Evolutionary conservation across 2,888 invertebrate species (phyloP), one percentile per base, ranked within the genome.

Genomic region (Drosophila suboccidentalis): DNA sequence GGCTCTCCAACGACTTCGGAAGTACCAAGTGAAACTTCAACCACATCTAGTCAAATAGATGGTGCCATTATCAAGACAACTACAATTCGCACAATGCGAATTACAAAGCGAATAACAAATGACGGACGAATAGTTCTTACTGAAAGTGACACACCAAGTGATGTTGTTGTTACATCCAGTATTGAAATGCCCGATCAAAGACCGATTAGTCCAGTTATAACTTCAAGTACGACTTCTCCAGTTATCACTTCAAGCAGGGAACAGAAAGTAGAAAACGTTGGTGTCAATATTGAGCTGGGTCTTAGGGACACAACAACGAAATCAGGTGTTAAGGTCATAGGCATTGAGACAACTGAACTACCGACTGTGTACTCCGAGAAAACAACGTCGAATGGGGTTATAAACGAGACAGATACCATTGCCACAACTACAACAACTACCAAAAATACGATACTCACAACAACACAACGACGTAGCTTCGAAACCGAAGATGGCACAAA

Each of bases 11-110:
- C 89, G 5, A 73, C 78, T 50, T 82, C 84, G 9, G 87, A 87
- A 64, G 36, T 74, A 32, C 87, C 75, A 5, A 90, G 87, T 61
- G 87, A 87, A 57, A 49, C 73, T 13, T 90, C 88, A 50, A 88
- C 86, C 2, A 77, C 83, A 65, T 87, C 89, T 41, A 87, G 90
- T 63, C 90, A 88, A 71, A 55, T 83, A 32, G 87, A 87, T 71
- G 91, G 91, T 36, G 87, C 91, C 19, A 88, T 92, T 38, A 90
- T 91, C 22, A 92, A 91, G 62, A 92, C 91, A 55, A 92, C 92
- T 26, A 92, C 92, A n/a, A 91, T 90, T 73, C 92, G 90, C 41
- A 92, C 91, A 17, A 92, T 92, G 86, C 85, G 83, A 26, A 91
- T 90, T 53, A 90, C 88, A 4, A 92, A 89, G 75, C 90, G 89